phyloP scores from a whole-genome alignment of 2,113 vertebrate genomes.

The Leucoraja erinaceus region DNA sequence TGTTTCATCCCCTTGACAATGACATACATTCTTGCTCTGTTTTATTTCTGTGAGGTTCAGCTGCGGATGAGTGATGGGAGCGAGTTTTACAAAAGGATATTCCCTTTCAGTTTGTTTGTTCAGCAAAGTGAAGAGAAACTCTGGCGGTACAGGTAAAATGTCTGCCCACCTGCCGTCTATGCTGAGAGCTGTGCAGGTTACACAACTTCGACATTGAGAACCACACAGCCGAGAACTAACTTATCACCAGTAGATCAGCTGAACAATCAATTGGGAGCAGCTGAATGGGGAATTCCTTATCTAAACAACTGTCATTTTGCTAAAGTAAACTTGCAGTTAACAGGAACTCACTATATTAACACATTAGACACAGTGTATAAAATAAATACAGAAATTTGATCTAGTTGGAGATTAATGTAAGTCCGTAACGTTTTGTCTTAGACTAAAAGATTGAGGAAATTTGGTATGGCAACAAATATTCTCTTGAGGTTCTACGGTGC shows the following conservation, averaged over 20 bases:
- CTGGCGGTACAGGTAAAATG: neutral
- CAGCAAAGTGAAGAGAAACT: neutral
- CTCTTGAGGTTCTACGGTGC: no score
- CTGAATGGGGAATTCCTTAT: conserved; percentile 8
- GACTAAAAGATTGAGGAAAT: neutral
- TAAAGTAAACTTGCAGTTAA: conserved; percentile 5
- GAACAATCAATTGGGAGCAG: conserved; percentile 6
- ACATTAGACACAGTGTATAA: neutral
- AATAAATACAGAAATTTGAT: neutral
- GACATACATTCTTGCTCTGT: neutral
- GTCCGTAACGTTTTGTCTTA: neutral
- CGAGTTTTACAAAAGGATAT: neutral
- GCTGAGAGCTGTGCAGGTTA: neutral
- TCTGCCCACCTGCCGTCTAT: neutral
- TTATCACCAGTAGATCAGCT: neutral
- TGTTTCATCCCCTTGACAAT: neutral
- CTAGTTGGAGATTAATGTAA: neutral
- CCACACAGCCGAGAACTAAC: neutral
- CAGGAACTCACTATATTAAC: conserved; percentile 16
- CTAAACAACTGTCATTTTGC: conserved; percentile 7
- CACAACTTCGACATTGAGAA: neutral
- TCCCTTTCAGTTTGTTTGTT: neutral
- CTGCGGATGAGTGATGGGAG: neutral
- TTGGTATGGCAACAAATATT: no score
- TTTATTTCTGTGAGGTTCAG: neutral